These are phyloP conservation scores for Hofmannophila pseudospretella DNA, from an alignment of 2,888 invertebrate genomes.

Conservation along the genomic window DNA sequence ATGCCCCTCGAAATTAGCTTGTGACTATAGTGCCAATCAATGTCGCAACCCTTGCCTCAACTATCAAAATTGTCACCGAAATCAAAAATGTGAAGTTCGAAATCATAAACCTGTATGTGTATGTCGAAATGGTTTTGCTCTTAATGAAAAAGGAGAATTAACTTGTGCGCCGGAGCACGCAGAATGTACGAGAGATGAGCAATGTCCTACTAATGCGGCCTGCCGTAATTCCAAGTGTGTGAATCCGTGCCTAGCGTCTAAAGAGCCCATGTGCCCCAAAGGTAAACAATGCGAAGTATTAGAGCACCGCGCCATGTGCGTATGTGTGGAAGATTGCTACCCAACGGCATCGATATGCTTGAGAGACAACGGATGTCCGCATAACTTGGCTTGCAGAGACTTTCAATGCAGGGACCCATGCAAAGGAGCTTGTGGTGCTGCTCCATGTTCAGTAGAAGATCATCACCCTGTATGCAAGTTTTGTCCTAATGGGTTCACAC, in stretches of 20 bases:
- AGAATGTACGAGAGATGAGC: slow-evolving; percentile 88
- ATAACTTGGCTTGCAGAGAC: slow-evolving; percentile 90
- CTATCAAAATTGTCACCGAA: slow-evolving; percentile 84
- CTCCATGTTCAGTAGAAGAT: slow-evolving; percentile 95
- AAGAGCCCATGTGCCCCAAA: slow-evolving; percentile 83
- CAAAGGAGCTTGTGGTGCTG: slow-evolving; percentile 89
- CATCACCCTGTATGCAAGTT: slow-evolving; percentile 97
- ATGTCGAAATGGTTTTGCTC: slow-evolving; percentile 92
- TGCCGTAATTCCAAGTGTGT: slow-evolving; percentile 91
- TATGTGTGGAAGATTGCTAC: slow-evolving; percentile 91
- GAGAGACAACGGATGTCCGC: slow-evolving; percentile 92
- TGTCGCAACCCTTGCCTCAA: slow-evolving; percentile 89
- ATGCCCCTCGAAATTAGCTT: slow-evolving; percentile 86
- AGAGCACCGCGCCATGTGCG: slow-evolving; percentile 91
- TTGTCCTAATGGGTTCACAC: slow-evolving; percentile 95
- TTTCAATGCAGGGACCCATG: slow-evolving; percentile 95
- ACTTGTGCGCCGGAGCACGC: slow-evolving; percentile 90
- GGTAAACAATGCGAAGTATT: slow-evolving; percentile 93
- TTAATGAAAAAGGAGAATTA: slow-evolving; percentile 91
- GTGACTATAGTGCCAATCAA: slow-evolving; percentile 82
- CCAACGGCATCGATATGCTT: slow-evolving; percentile 92
- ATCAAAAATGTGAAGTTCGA: slow-evolving; percentile 93
- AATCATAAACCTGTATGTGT: slow-evolving; percentile 91
- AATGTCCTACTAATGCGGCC: slow-evolving; percentile 91
- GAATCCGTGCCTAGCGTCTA: slow-evolving; percentile 87